Evolutionary conservation across 2,797 vertebrate species (phyloP).

Genomic region (Mus caroli): DNA sequence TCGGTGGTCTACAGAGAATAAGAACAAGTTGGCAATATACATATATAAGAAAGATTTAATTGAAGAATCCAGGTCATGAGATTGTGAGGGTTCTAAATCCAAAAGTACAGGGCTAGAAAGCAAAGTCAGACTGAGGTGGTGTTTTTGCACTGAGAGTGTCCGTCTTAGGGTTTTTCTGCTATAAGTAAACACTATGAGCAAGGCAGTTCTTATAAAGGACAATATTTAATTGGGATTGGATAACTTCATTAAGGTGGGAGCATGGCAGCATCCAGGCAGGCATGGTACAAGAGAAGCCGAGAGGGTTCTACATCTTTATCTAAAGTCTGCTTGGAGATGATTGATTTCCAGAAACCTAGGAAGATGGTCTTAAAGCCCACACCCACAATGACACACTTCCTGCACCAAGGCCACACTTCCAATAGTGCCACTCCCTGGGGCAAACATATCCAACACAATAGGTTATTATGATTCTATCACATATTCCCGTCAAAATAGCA

Average conservation of each 20-base stretch:
- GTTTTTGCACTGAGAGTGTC: background rate
- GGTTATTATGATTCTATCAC: background rate
- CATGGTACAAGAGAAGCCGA: background rate
- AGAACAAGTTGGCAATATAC: rapidly evolving
- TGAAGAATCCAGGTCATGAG: background rate
- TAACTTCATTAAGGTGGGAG: background rate
- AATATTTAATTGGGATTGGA: background rate
- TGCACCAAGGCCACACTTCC: background rate
- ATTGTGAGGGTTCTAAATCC: background rate
- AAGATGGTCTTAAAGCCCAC: background rate
- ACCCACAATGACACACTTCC: background rate
- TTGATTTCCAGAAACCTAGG: background rate
- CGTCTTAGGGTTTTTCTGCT: background rate
- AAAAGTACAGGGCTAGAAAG: background rate
- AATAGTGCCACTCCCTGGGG: background rate
- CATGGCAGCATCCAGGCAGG: background rate
- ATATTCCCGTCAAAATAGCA: background rate
- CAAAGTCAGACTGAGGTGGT: rapidly evolving
- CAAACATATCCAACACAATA: background rate
- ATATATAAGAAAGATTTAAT: background rate
- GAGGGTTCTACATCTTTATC: background rate
- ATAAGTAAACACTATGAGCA: background rate
- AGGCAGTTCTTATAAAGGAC: background rate
- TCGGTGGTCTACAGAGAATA: background rate
- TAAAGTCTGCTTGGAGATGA: background rate